Evolutionary conservation across 92 coral and sea anemone species (phyloP), one percentile per base, ranked within the genome.

Genomic region (Virgularia gustaviana): DNA sequence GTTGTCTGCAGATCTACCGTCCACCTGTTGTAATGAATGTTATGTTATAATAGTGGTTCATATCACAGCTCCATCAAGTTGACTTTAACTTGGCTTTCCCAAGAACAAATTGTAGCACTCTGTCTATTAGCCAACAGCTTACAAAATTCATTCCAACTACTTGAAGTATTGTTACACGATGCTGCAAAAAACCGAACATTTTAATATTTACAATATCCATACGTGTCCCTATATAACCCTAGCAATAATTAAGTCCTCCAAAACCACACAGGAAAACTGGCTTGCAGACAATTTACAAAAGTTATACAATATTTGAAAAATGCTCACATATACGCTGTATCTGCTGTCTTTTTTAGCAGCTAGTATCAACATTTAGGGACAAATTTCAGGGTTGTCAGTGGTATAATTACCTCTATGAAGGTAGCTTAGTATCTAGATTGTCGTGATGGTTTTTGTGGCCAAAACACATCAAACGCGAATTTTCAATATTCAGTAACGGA

Each of bases 151-250:
- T 83, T 56, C 86, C 70, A 6, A 92, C 66, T 0, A 88, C 95
- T 53, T 84, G 89, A 30, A 85, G 60, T 72, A 92, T 89, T 54
- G 65, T 68, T 49, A 87, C 96, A 55, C 98, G 96, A 85, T 89
- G 90, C 98, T 92, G 79, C 30, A 39, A 15, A 52, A 22, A 52
- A 52, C 9, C 8, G 45, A 39, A 7, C 9, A 39, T 8, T 39
- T 39, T 39, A 15, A 39, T 7, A 39, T 39, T 39, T 39, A 7
- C 45, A 15, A 15, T 39, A 7, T 39, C 45, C 9, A 39, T 7
- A 39, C 45, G 45, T 8, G 15, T 39, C 15, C 15, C 45, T 39
- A 39, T 8, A 15, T n/a, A 39, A 7, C 15, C 15, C 45, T 39
- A 39, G 45, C 8, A 39, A 7, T 8, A 39, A 15, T 39, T 39